Conservation (phyloP, 2,113 vertebrate species). For the Rhinolophus ferrumequinum region DNA sequence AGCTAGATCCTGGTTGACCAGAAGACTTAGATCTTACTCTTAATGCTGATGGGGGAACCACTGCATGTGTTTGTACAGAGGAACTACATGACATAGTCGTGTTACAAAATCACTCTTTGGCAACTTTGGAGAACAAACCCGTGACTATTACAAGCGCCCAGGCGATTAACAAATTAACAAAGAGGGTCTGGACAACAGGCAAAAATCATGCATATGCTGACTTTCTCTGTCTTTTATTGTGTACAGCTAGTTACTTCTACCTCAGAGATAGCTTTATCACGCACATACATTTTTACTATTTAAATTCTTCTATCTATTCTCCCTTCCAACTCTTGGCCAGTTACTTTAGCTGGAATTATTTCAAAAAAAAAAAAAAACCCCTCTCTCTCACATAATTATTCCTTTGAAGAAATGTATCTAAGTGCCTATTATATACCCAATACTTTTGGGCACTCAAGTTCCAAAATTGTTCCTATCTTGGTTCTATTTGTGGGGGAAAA, state of each 20-base stretch:
- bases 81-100: not conserved
- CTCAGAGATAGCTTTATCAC: not conserved
- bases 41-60: not conserved
- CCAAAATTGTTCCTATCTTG: not conserved
- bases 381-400: not conserved
- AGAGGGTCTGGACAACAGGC: not conserved
- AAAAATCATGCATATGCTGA: not conserved
- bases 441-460: not conserved
- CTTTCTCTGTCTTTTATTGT: not conserved
- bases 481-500: not conserved
- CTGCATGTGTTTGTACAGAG: not conserved
- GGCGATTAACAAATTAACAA: not conserved
- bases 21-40: not conserved
- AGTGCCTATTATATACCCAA: not conserved
- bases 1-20: not conserved
- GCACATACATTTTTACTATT: not conserved
- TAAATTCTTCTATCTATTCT: not conserved
- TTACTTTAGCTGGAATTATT: slow-evolving; percentile 34
- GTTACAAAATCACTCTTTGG: not conserved
- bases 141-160: rapidly evolving
- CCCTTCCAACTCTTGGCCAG: not conserved
- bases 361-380: not conserved
- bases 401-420: slow-evolving; percentile 15
- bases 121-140: not conserved
- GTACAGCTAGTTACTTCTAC: not conserved